Evolutionary conservation across 1,140 invertebrate genomes (phyloP).

Genomic region (Elymnias hypermnestra): DNA sequence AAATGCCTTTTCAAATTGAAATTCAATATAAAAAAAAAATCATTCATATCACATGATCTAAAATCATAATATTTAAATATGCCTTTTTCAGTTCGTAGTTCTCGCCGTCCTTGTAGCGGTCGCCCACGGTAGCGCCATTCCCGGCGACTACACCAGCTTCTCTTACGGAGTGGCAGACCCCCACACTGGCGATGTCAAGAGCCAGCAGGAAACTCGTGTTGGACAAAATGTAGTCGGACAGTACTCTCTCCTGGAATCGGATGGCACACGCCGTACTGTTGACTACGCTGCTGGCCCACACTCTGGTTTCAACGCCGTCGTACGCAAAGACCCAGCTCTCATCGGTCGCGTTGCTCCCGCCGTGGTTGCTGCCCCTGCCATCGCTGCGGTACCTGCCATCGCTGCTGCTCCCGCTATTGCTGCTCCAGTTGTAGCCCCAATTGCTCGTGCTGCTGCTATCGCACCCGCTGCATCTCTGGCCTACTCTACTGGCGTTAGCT

Average conservation of each 20-base stretch:
- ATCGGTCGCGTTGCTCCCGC: constrained; percentile 23
- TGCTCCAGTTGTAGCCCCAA: constrained; percentile 16
- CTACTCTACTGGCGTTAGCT: background rate
- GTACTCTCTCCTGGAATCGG: constrained; percentile 65
- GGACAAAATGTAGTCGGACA: constrained; percentile 77
- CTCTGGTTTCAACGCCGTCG: constrained; percentile 71
- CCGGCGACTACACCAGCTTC: constrained; percentile 34
- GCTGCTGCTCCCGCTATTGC: constrained; percentile 1
- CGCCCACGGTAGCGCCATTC: constrained; percentile 22
- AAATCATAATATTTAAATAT: too few species aligned
- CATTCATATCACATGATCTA: too few species aligned
- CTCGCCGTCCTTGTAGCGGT: constrained; percentile 23
- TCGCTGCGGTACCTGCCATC: constrained; percentile 23
- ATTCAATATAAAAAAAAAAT: too few species aligned
- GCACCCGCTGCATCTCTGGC: constrained; percentile 17
- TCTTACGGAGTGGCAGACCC: constrained; percentile 69
- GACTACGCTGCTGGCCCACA: constrained; percentile 68
- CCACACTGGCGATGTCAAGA: constrained; percentile 74
- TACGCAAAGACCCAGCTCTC: constrained; percentile 58
- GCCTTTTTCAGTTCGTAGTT: constrained; percentile 21
- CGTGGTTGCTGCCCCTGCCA: constrained; percentile 24
- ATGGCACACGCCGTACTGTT: constrained; percentile 67
- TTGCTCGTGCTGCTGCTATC: constrained; percentile 17
- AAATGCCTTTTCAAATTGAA: too few species aligned
- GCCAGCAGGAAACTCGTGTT: constrained; percentile 67